These are phyloP conservation scores for Platanista minor DNA, from an alignment of 2,113 vertebrate species.

Conservation along the genomic window DNA sequence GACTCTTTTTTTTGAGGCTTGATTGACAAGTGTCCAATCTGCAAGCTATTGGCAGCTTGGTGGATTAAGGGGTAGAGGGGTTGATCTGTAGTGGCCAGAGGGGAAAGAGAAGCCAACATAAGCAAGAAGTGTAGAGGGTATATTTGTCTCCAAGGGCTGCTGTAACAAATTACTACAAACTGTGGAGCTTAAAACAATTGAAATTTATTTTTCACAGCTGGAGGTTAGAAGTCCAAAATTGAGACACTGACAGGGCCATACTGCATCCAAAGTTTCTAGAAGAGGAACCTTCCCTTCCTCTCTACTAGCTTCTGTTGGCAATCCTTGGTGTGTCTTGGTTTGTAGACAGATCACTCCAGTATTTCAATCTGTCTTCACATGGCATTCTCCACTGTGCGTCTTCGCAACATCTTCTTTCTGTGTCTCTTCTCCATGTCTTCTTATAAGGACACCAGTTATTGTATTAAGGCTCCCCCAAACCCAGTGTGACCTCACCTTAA, in stretches of 20 bases:
- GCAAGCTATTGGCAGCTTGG: background rate
- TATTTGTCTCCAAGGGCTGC: background rate
- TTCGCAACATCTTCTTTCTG: background rate
- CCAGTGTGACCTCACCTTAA: background rate
- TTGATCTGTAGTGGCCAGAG: background rate
- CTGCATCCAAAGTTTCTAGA: background rate
- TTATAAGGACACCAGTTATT: background rate
- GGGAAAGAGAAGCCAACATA: background rate
- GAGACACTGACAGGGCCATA: background rate
- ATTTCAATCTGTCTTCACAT: fast-evolving
- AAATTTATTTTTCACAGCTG: background rate
- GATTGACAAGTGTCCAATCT: background rate
- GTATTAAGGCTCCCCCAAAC: background rate
- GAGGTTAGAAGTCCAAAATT: background rate
- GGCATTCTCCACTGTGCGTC: background rate
- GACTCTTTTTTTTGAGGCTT: background rate
- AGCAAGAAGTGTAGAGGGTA: background rate
- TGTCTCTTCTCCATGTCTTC: background rate
- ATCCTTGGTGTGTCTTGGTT: background rate
- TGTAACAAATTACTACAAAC: background rate
- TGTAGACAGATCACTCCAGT: background rate
- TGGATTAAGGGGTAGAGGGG: background rate
- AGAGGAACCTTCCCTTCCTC: background rate
- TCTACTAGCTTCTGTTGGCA: background rate
- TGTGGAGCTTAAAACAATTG: background rate